These are phyloP conservation scores for Macaria notata DNA, from an alignment of 2,888 invertebrate species.

Conservation along the genomic window DNA sequence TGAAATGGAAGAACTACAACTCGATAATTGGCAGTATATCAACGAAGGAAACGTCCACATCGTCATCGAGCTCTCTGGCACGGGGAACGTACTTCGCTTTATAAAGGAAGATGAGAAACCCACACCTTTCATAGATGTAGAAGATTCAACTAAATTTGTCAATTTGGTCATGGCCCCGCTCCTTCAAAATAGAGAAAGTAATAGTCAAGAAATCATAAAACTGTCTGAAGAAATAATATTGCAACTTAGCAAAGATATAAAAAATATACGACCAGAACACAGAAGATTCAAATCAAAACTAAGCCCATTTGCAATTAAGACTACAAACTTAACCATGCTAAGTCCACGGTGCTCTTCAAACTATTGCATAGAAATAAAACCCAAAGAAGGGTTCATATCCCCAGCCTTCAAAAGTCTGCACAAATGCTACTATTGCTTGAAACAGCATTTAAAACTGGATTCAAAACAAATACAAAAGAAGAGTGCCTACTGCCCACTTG, in stretches of 20 bases:
- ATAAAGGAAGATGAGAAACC: conserved; percentile 56
- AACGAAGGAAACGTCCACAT: conserved; percentile 83
- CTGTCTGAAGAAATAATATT: conserved; percentile 56
- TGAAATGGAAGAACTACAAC: conserved; percentile 52
- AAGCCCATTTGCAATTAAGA: conserved; percentile 69
- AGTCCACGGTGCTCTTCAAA: conserved; percentile 48
- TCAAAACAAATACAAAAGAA: conserved; percentile 71
- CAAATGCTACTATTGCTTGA: conserved; percentile 82
- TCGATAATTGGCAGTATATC: conserved; percentile 73
- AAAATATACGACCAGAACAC: conserved; percentile 54
- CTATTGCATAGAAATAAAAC: conserved; percentile 85
- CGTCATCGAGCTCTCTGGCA: conserved; percentile 73
- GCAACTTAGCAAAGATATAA: conserved; percentile 51
- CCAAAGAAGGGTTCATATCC: conserved; percentile 85
- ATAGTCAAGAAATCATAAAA: conserved; percentile 56
- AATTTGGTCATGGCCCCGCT: conserved; percentile 65
- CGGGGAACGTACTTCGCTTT: conserved; percentile 69
- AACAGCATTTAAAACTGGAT: conserved; percentile 80
- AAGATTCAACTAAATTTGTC: conserved; percentile 55
- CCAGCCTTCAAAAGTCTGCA: conserved; percentile 50
- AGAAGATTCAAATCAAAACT: conserved; percentile 68
- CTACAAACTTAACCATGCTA: conserved; percentile 66
- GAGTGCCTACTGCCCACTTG: conserved; percentile 87
- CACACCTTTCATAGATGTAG: conserved; percentile 32
- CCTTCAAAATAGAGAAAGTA: conserved; percentile 40